Percentiles rank a stretch among this genome's conserved stretches.
Conservation (phyloP, 2,797 vertebrate genomes). For the Artibeus jamaicensis region DNA sequence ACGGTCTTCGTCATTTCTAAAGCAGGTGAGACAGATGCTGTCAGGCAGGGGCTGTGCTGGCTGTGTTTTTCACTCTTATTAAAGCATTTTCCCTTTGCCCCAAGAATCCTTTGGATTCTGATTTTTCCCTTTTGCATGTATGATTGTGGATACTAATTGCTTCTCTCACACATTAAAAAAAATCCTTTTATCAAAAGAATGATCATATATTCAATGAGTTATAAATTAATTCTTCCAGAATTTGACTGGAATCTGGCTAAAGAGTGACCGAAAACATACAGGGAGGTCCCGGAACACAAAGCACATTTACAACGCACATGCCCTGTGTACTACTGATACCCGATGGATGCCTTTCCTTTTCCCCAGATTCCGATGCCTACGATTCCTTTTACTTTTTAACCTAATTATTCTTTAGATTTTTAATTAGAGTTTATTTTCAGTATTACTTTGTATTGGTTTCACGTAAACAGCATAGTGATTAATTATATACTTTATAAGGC, state of each 20-base stretch:
- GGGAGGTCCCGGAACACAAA: not conserved
- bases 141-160: not conserved
- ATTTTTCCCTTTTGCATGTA: not conserved
- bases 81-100: not conserved
- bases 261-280: not conserved
- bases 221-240: not conserved
- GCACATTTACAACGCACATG: not conserved
- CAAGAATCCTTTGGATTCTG: not conserved
- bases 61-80: not conserved
- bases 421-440: not conserved
- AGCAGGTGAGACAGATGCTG: not conserved
- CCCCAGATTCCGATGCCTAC: not conserved
- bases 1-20: not conserved
- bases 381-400: not conserved
- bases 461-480: not conserved
- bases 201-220: not conserved
- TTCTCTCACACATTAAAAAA: not conserved
- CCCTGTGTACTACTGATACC: fast-evolving
- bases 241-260: not conserved
- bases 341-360: not conserved
- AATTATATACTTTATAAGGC: not conserved
- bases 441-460: not conserved
- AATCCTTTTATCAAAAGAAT: not conserved
- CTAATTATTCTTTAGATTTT: not conserved
- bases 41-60: not conserved